phyloP scores from a whole-genome alignment of 2,113 vertebrate genomes.

The Capreolus pygargus region DNA sequence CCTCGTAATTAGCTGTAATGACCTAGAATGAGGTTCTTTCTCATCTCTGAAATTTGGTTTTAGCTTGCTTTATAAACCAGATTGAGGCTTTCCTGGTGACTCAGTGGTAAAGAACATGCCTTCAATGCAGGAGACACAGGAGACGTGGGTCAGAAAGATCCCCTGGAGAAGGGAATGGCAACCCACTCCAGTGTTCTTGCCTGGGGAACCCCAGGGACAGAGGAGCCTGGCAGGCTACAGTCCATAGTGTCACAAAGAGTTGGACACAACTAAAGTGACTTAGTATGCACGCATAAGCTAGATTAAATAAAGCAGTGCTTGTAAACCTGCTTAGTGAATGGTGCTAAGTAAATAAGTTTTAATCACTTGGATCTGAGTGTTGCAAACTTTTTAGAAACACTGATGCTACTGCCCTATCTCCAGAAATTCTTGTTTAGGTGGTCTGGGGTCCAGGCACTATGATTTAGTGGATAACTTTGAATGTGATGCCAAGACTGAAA shows the following conservation, averaged over 20 bases:
- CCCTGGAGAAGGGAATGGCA: neutral
- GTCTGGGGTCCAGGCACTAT: neutral
- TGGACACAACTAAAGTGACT: neutral
- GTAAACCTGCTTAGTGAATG: neutral
- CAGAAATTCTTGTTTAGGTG: neutral
- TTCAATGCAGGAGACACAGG: neutral
- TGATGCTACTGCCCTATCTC: neutral
- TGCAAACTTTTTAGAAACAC: neutral
- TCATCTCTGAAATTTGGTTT: neutral
- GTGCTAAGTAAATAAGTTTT: neutral
- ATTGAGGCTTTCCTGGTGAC: neutral
- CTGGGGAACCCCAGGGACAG: neutral
- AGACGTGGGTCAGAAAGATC: neutral
- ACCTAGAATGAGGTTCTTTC: neutral
- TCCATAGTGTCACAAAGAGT: neutral
- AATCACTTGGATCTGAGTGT: neutral
- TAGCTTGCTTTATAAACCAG: neutral
- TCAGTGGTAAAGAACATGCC: neutral
- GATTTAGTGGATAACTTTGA: neutral
- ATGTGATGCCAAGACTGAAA: neutral
- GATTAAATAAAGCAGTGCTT: neutral
- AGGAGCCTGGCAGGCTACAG: neutral
- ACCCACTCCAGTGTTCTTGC: neutral
- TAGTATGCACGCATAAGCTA: neutral
- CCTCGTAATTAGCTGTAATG: neutral